A percentile compares a stretch with the other conserved stretches of the same genome.
phyloP scores from a whole-genome alignment of 30 jellyfish, hydroid and myxozoan genomes.

The Morbakka virulenta region DNA sequence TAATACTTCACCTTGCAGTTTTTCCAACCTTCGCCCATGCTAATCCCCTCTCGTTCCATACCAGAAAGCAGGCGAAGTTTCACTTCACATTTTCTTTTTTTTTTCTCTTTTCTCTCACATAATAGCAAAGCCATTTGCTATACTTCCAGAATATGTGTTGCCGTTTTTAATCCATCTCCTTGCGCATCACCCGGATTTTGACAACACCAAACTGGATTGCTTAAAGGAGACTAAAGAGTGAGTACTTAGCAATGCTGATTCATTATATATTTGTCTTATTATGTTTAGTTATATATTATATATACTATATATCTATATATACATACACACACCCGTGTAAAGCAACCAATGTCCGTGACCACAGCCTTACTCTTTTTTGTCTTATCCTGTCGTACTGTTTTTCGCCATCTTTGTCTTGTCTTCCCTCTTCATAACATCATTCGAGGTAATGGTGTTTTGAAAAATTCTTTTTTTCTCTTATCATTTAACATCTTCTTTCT shows the following conservation, averaged over 20 bases:
- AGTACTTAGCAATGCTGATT: slow-evolving; percentile 3
- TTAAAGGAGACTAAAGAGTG: slow-evolving; percentile 76
- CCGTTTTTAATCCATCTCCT: slow-evolving; percentile 80
- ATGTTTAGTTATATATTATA: neutral
- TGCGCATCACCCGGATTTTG: slow-evolving; percentile 93
- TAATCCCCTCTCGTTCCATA: too few species aligned
- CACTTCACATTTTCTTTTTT: too few species aligned
- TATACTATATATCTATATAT: too few species aligned
- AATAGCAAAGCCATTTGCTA: slow-evolving; percentile 60
- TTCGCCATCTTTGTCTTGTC: too few species aligned
- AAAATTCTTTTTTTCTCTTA: too few species aligned
- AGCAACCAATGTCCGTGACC: neutral
- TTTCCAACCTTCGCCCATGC: neutral
- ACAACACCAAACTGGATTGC: slow-evolving; percentile 54
- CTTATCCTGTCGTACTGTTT: too few species aligned
- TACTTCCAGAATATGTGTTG: slow-evolving; percentile 84
- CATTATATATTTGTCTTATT: neutral
- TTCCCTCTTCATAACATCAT: too few species aligned
- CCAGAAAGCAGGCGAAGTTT: too few species aligned
- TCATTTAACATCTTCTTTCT: too few species aligned
- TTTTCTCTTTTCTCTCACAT: neutral
- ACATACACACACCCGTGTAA: neutral
- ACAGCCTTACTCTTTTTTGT: too few species aligned
- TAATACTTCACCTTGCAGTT: neutral
- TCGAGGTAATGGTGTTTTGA: too few species aligned